Conservation (phyloP, 2,113 vertebrate species). For the Mirza zaza region DNA sequence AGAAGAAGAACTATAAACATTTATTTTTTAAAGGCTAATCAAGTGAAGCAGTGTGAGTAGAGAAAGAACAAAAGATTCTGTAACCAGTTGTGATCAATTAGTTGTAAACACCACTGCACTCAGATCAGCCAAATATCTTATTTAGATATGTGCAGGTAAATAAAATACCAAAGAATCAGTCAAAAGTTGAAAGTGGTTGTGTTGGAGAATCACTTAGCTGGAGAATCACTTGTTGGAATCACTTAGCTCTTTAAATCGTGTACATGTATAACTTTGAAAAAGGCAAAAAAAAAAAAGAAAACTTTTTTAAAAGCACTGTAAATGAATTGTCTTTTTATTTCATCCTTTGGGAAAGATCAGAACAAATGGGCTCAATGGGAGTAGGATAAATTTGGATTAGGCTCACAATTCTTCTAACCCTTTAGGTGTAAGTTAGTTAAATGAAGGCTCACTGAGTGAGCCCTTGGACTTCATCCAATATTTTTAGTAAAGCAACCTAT, state of each 20-base stretch:
- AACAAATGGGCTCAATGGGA: not conserved
- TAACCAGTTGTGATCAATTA: too few species aligned
- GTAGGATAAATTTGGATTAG: not conserved
- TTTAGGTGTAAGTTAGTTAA: not conserved
- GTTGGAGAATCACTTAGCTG: too few species aligned
- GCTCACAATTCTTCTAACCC: not conserved
- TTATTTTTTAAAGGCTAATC: too few species aligned
- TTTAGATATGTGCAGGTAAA: not conserved
- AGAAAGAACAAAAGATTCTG: too few species aligned
- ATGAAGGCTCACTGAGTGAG: not conserved
- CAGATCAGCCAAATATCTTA: not conserved
- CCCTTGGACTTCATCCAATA: not conserved
- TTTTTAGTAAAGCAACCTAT: constrained; percentile 11
- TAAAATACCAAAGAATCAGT: constrained; percentile 18
- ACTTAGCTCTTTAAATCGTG: constrained; percentile 27
- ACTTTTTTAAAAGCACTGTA: not conserved
- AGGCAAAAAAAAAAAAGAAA: not conserved
- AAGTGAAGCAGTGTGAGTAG: too few species aligned
- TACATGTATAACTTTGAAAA: not conserved
- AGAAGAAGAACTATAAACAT: not conserved
- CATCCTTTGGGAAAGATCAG: not conserved
- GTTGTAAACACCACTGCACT: too few species aligned
- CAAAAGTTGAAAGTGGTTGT: constrained; percentile 2
- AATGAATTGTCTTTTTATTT: not conserved
- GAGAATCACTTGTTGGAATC: not conserved